Conservation (phyloP, 2,797 vertebrate species). For the Prionace glauca region DNA sequence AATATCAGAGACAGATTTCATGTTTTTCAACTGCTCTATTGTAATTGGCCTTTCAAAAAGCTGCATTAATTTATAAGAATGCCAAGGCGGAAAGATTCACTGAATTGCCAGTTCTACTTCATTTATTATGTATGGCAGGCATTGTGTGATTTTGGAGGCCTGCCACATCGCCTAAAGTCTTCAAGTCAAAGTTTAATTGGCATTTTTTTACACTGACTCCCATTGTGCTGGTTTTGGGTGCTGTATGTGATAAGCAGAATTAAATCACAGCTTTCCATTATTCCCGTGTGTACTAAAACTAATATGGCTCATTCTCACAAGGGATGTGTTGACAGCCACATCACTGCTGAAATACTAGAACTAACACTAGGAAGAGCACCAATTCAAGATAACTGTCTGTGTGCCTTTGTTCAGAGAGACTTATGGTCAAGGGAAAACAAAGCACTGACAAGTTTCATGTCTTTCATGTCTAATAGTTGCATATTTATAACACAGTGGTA, state of each 20-base stretch:
- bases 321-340: background rate
- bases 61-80: background rate
- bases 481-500: background rate
- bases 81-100: constrained; percentile 9
- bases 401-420: background rate
- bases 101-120: background rate
- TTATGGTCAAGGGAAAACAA: background rate
- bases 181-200: constrained; percentile 26
- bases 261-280: background rate
- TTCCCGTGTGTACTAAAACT: background rate
- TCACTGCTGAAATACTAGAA: background rate
- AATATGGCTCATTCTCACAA: background rate
- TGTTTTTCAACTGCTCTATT: background rate
- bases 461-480: background rate
- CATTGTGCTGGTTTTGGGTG: background rate
- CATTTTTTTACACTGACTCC: background rate
- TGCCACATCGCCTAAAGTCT: constrained; percentile 15
- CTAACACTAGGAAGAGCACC: background rate
- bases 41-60: background rate
- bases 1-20: background rate
- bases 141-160: background rate
- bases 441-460: background rate
- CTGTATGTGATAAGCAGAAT: background rate
- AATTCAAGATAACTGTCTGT: background rate
- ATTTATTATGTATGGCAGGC: constrained; percentile 9